These are phyloP conservation scores for Epinephelus fuscoguttatus DNA, from an alignment of 2,113 vertebrate genomes.

Conservation along the genomic window DNA sequence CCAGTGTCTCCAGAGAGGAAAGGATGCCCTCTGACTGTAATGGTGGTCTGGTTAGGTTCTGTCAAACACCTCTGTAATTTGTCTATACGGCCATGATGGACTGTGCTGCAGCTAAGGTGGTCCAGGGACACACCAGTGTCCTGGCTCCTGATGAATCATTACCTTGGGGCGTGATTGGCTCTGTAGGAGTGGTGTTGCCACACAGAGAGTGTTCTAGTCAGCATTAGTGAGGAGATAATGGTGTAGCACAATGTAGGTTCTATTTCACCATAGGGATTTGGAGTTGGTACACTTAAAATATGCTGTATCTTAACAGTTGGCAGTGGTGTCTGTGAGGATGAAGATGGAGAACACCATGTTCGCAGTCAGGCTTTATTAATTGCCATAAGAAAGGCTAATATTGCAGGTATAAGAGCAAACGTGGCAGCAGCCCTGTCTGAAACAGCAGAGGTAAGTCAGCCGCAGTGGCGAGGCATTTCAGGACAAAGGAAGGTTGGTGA, in stretches of 20 bases:
- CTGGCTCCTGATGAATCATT: conserved; percentile 45
- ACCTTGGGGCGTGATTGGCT: conserved; percentile 21
- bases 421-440: conserved; percentile 27
- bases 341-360: background rate
- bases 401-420: background rate
- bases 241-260: background rate
- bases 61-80: conserved; percentile 35
- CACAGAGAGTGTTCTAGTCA: conserved; percentile 13
- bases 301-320: background rate
- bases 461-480: conserved; percentile 62
- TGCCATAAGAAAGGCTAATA: background rate
- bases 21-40: conserved; percentile 5
- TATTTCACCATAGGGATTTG: background rate
- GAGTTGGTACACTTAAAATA: background rate
- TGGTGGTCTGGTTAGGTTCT: conserved; percentile 28
- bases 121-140: conserved; percentile 19
- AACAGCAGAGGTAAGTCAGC: conserved; percentile 41
- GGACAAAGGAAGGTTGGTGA: conserved; percentile 62
- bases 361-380: background rate
- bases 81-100: background rate
- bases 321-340: no score
- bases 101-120: background rate
- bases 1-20: background rate
- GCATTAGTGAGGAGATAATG: background rate
- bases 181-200: conserved; percentile 28